Base-by-base conservation (phyloP, 2,888 invertebrate genomes). In the Lithophane semibrunnea region DNA sequence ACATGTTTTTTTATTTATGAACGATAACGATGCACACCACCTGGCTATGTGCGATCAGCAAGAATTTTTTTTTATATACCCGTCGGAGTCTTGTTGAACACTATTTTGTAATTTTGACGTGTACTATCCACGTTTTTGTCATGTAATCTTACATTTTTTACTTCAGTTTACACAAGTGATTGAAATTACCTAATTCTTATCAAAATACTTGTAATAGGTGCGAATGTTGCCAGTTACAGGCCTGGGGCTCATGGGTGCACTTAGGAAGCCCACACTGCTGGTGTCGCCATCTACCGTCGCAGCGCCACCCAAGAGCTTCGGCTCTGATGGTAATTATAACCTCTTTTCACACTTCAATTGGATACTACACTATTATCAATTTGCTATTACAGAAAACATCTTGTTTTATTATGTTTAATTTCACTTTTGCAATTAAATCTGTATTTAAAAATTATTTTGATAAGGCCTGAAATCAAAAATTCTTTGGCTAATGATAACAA, bases 291-390 rank as follows among this genome's bases (percentile, higher is more conserved):
- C 95, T 0, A 88, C 93, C 0, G 88, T 93, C 29, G 89, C 92
- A 0, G 90, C 94, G 8, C 94, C 95, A 2, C 92, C 94, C 0
- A 96, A 95, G 79, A 96, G 96, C 82, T 96, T 96, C 77, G 96
- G 96, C 58, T 92, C 96, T 71, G 96, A 96, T 85, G 96, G 96
- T 96, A 92, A 90, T 88, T 83, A 68, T 77, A 54, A 65, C 37
- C 42, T 64, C 47, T 74, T 85, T 84, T 70, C 84, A 69, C 49
- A 64, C 61, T 77, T 61, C 73, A 58, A 74, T 78, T 75, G 77
- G 63, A 61, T 61, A 66, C 47, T 67, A 56, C n/a, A 72, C 56
- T 73, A 42, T 68, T 56, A 49, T 67, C 58, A 58, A 82, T 58
- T 68, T 54, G 37, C 52, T 56, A 29, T 75, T 76, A 44, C 82